phyloP scores from a whole-genome alignment of 2,888 invertebrate genomes.

The Coelinius sp. region DNA sequence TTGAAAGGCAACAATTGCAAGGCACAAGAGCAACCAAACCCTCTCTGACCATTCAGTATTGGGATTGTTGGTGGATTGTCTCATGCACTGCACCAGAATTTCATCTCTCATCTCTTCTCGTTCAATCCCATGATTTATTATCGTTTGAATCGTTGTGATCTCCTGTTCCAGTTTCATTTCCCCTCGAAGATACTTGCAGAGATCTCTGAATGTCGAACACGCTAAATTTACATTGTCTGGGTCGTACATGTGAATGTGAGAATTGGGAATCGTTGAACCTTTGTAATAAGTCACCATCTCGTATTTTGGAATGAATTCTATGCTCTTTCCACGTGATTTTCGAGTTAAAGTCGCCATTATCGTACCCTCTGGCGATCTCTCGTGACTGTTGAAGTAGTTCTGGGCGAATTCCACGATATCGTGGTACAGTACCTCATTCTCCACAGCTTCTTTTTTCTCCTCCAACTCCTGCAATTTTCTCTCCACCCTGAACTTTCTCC shows the following conservation, averaged over 20 bases:
- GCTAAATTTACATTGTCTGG: conserved; percentile 93
- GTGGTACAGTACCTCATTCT: conserved; percentile 74
- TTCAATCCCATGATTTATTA: conserved; percentile 90
- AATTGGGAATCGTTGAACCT: conserved; percentile 89
- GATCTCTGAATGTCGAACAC: conserved; percentile 90
- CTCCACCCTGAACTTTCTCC: conserved; percentile 88
- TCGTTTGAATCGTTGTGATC: conserved; percentile 85
- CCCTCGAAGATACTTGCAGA: conserved; percentile 91
- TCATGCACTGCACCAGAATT: conserved; percentile 89
- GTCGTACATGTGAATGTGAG: conserved; percentile 95
- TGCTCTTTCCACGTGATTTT: conserved; percentile 79
- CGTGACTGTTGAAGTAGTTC: conserved; percentile 91
- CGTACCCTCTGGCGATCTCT: conserved; percentile 87
- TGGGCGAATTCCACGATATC: conserved; percentile 96
- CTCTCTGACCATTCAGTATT: conserved; percentile 86
- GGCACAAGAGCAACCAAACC: conserved; percentile 90
- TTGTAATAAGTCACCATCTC: conserved; percentile 95
- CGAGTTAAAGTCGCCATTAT: conserved; percentile 89
- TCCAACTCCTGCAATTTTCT: conserved; percentile 88
- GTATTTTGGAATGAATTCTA: conserved; percentile 87
- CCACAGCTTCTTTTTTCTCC: conserved; percentile 73
- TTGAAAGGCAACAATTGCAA: conserved; percentile 93
- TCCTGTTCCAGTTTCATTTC: conserved; percentile 89
- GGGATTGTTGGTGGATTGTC: conserved; percentile 92
- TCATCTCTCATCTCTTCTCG: conserved; percentile 94